These are phyloP conservation scores for human DNA, from an alignment of 2,113 vertebrate genomes.

Conservation along the genomic window DNA sequence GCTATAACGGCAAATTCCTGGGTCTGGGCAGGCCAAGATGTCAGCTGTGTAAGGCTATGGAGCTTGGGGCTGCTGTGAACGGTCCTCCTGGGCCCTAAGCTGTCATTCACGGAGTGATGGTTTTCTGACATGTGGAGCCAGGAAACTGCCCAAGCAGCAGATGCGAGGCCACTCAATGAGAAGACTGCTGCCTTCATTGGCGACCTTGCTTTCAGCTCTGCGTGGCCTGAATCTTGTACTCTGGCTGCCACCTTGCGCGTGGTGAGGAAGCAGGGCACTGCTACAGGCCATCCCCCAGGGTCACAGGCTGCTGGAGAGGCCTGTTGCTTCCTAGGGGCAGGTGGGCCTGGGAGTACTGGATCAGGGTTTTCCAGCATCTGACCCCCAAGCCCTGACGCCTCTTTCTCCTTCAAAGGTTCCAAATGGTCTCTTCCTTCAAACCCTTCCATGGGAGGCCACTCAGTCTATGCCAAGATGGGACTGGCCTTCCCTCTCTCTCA, in stretches of 20 bases:
- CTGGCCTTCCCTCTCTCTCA: not conserved
- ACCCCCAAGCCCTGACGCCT: not conserved
- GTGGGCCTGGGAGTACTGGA: not conserved
- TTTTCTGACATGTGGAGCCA: not conserved
- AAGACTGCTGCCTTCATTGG: not conserved
- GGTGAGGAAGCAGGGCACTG: not conserved
- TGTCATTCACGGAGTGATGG: not conserved
- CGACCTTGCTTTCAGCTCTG: not conserved
- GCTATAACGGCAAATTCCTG: not conserved
- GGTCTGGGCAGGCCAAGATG: not conserved
- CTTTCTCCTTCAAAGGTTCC: not conserved
- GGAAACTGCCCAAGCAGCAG: not conserved
- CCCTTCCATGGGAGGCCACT: not conserved
- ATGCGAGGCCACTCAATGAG: not conserved
- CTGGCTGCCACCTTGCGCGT: accelerated
- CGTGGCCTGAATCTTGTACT: not conserved
- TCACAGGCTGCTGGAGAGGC: not conserved
- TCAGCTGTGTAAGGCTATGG: not conserved
- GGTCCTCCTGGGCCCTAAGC: not conserved
- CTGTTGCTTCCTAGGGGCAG: not conserved
- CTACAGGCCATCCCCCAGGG: not conserved
- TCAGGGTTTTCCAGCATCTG: not conserved
- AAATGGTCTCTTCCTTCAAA: not conserved
- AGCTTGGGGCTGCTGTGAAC: not conserved
- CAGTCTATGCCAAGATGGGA: not conserved